Base-by-base conservation (phyloP, 2,113 vertebrate species). In the Peromyscus californicus region DNA sequence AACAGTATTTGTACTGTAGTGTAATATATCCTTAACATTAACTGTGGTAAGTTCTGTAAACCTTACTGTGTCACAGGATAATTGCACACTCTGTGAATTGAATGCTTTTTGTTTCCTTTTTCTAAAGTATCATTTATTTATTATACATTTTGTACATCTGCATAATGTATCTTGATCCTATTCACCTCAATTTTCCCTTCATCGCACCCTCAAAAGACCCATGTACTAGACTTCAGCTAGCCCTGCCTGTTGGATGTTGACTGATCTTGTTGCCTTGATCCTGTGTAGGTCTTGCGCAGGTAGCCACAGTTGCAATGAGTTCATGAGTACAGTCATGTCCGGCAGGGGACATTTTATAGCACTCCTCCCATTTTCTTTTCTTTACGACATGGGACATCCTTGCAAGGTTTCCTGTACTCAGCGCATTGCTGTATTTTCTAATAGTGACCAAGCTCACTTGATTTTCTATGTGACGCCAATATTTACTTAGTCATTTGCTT, bases 141-240 rank as follows among this genome's bases (percentile, higher is more conserved):
- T 29, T 5, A 29, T 65, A 65, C 31, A 65, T 65, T 85, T 85
- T 31, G 45, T 31, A 63, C 59, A 45, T 0, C 2, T 39, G 9
- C 7, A 19, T 8, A 31, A 19, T 45, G n/a, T 45, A 65, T 45
- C n/a, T 39, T 65, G n/a, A 84, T 19, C 4, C 59, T 85, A 42
- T 45, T 4, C 26, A 65, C 16, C 24, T 65, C 29, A 65, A 29
- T 65, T 85, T 17, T 61, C 4, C 22, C 7, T 61, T n/a, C 54
- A 24, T 22, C 7, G 2, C 33, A 3, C 11, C 2, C 36, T 5
- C 3, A 12, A n/a, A n/a, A 54, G 59, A n/a, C 4, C 5, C 54
- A 24, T 13, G 7, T 39, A 19, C 39, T 65, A 51, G 39, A 85
- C 42, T 31, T 65, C 26, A 16, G 6, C 59, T 84, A 63, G 13